These are phyloP conservation scores for Exocentrus adspersus DNA, from an alignment of 2,888 invertebrate species.

Conservation along the genomic window DNA sequence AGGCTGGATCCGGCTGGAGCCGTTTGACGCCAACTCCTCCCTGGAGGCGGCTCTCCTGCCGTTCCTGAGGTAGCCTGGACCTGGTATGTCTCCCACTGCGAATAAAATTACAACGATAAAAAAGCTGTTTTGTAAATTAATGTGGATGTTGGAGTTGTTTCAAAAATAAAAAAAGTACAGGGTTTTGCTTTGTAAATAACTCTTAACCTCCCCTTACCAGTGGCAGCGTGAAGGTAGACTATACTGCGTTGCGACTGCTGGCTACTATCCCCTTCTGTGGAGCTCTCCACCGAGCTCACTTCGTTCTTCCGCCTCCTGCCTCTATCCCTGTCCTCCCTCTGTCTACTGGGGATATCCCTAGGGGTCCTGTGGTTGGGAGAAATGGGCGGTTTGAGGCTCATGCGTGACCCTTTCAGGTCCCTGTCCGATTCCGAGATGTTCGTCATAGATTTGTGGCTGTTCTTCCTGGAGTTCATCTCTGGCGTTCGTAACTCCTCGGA, in stretches of 20 bases:
- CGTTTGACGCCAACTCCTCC: conserved; percentile 77
- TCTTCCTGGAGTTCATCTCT: conserved; percentile 58
- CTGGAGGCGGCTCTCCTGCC: conserved; percentile 75
- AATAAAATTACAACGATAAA: no score
- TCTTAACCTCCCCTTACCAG: conserved; percentile 65
- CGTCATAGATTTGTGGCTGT: conserved; percentile 61
- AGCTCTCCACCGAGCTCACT: conserved; percentile 71
- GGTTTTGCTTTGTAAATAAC: no score
- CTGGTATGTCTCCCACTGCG: conserved; percentile 85
- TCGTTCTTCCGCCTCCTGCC: conserved; percentile 62
- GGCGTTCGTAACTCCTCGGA: conserved; percentile 64
- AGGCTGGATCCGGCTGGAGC: conserved; percentile 69
- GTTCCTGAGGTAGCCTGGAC: conserved; percentile 67
- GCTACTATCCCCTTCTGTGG: conserved; percentile 80
- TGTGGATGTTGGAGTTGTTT: no score
- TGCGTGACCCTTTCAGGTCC: conserved; percentile 53
- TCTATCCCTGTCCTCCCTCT: conserved; percentile 58
- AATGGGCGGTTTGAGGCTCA: conserved; percentile 60
- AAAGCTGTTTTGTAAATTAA: no score
- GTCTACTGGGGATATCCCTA: conserved; percentile 62
- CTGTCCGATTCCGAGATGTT: conserved; percentile 54
- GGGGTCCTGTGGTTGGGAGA: conserved; percentile 53
- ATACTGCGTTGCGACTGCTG: conserved; percentile 85
- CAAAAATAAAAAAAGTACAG: not conserved
- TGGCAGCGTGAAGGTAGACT: conserved; percentile 86